Base-by-base conservation (phyloP, 2,888 invertebrate genomes). In the Lasioglossum pauxillum region DNA sequence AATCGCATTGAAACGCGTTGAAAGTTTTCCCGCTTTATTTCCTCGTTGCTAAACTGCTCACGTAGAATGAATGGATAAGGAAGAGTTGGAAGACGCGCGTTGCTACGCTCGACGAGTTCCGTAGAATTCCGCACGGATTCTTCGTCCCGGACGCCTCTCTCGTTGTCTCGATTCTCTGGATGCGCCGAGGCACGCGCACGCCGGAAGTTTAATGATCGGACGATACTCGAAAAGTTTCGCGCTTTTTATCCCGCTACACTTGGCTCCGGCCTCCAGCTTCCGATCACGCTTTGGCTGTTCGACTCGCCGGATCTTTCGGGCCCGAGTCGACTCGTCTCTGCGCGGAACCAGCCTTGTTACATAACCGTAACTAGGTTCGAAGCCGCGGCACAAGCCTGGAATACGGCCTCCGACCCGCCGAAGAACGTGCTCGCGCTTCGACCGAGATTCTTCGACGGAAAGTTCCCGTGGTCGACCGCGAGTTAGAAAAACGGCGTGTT, bases 11-110 rank as follows among this genome's bases (percentile, higher is more conserved):
- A 90, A 90, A 88, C 83, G 84, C 88, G 88, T 86, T 82, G 86
- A 85, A 90, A 90, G 90, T 90, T 90, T 85, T 49, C 89, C 80
- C 87, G 85, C 87, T 89, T 90, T 87, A 87, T 89, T 90, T 82
- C 77, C 80, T 79, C 84, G 76, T 89, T 85, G 82, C 77, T 86
- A 90, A 89, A 86, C 90, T 79, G 90, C 85, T 90, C 90, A 84
- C 90, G 90, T 88, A 88, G 84, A 87, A 90, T 89, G 87, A 90
- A 90, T 90, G 90, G 89, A 86, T 89, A 87, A 90, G 81, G 90
- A 80, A 86, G 79, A 72, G 57, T 60, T 19, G 67, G 75, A 35
- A 35, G 38, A 67, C 67, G 67, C 64, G 67, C 53, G 64, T 23
- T 23, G 88, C 85, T 85, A 81, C 71, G 83, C 80, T 77, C 81